Conservation (phyloP, 2,888 invertebrate genomes). For the Drosophila parthenogenetica region DNA sequence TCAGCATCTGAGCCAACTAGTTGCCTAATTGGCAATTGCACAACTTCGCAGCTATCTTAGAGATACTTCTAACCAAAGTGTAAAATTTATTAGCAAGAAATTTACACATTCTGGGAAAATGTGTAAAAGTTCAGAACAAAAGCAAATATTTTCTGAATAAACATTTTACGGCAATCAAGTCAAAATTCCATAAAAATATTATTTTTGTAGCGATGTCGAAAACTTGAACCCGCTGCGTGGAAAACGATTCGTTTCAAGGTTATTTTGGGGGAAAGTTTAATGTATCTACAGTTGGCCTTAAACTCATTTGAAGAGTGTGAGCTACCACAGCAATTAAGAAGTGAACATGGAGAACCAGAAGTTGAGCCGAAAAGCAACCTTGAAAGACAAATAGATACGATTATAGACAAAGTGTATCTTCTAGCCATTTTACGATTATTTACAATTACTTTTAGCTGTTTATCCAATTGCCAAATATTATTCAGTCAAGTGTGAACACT, state of each 20-base stretch:
- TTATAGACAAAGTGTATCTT: background rate
- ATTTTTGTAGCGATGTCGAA: background rate
- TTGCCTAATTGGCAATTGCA: slow-evolving; percentile 53
- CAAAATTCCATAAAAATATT: background rate
- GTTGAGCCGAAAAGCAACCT: slow-evolving; percentile 7
- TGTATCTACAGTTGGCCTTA: background rate
- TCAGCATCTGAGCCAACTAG: slow-evolving; percentile 58
- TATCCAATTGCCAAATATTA: slow-evolving; percentile 34
- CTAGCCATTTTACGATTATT: slow-evolving; percentile 10
- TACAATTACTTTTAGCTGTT: slow-evolving; percentile 28
- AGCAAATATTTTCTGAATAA: too few species aligned
- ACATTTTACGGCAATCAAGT: too few species aligned
- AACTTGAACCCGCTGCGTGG: background rate
- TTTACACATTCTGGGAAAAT: too few species aligned
- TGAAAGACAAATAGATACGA: background rate
- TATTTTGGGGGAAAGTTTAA: background rate
- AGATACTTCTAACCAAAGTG: background rate
- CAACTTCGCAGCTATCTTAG: slow-evolving; percentile 2
- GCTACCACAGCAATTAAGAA: background rate
- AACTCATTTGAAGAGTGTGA: slow-evolving; percentile 4
- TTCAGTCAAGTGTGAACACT: slow-evolving; percentile 32
- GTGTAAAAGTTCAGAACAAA: too few species aligned
- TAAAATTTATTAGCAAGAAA: background rate
- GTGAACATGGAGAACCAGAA: background rate
- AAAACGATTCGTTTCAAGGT: slow-evolving; percentile 9